These are phyloP conservation scores for human DNA, from an alignment of 2,113 vertebrate species.

Conservation along the genomic window GRCh38 chr1:147606501-147607000, in stretches of 20 bases:
- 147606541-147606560: neutral
- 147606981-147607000: neutral
- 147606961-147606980: neutral
- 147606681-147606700: neutral
- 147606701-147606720: neutral
- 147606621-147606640: neutral
- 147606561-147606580: neutral
- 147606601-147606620: neutral
- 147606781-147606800: slow-evolving; percentile 81
- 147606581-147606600: neutral
- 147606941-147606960: neutral
- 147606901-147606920: neutral
- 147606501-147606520: slow-evolving; percentile 20
- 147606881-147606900: neutral
- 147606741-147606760: neutral
- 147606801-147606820: slow-evolving; percentile 70
- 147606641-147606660: neutral
- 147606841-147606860: slow-evolving; percentile 87
- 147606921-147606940: neutral
- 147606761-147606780: slow-evolving; percentile 40
- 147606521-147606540: slow-evolving; percentile 15
- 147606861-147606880: slow-evolving; percentile 83
- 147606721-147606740: neutral
- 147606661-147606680: neutral
- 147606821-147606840: slow-evolving; percentile 83